phyloP scores from a whole-genome alignment of 2,797 vertebrate genomes.

The Borostomias antarcticus region DNA sequence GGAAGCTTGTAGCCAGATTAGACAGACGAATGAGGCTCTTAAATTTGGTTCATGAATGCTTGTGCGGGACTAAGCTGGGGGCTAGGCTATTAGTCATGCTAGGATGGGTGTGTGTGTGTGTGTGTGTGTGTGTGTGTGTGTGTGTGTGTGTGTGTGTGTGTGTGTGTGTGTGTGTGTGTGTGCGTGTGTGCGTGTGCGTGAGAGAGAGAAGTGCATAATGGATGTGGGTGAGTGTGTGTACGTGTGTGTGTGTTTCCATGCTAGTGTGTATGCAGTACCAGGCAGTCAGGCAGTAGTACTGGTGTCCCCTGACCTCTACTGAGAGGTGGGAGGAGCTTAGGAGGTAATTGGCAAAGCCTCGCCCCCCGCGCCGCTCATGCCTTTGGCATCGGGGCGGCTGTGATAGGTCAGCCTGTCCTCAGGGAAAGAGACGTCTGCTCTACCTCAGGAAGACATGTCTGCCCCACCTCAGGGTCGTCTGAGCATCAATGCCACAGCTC shows the following conservation, averaged over 20 bases:
- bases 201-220: no score
- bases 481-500: neutral
- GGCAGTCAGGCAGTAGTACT: neutral
- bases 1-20: constrained; percentile 41
- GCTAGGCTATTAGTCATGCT: constrained; percentile 30
- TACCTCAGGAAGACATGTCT: no score
- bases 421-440: no score
- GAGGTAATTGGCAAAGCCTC: constrained; percentile 10
- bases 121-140: constrained; percentile 43
- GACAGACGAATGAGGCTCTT: constrained; percentile 43
- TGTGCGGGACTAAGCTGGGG: constrained; percentile 46
- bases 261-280: constrained; percentile 30
- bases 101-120: constrained; percentile 33
- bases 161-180: neutral
- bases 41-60: constrained; percentile 52
- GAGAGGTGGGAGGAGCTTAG: neutral
- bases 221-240: neutral
- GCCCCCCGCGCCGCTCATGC: neutral
- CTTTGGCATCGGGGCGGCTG: neutral
- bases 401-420: neutral
- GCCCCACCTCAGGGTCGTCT: neutral
- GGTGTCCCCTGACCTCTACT: constrained; percentile 1
- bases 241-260: constrained; percentile 20
- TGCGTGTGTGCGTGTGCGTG: constrained; percentile 11
- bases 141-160: neutral